Evolutionary conservation across 53 echinoderm and acorn worm species (phyloP), one percentile per base, ranked within the genome.

Genomic region (Paracentrotus lividus): DNA sequence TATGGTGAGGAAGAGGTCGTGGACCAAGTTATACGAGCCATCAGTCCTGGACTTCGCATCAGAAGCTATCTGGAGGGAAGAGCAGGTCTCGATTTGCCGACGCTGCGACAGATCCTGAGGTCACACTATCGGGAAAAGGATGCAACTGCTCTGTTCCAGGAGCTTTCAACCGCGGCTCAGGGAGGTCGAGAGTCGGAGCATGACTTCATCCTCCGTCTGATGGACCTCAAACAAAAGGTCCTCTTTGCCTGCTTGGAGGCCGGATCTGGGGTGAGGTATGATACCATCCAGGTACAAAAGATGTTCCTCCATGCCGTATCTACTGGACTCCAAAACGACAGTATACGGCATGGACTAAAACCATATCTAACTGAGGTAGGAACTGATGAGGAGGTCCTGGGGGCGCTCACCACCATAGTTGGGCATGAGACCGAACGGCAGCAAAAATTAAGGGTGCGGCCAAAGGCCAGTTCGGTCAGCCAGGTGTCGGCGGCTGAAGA

Each of bases 191-290:
- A 97, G 85, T 88, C 90, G 29, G 60, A 93, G 0, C 96, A 96
- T 43, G 93, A 96, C 6, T 96, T 97, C 56, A 59, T 96, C 1
- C 64, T 95, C 8, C 16, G 96, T 42, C 66, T 85, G 7, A 94
- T 97, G 91, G 95, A 95, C 67, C 47, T 97, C 15, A 85, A 88
- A 14, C 97, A 97, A 75, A 94, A 94, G 78, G 26, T 86, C 9
- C 52, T 86, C 4, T 55, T 13, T 55, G 55, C 8, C 55, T 90
- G 36, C 65, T 40, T 38, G 26, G 60, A 60, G n/a, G 59, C 59
- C n/a, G 65, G 65, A 9, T 38, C 29, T 24, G 90, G n/a, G 90
- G 29, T 94, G 18, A 45, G 91, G 56, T 97, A 94, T 57, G 66
- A 88, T 10, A 38, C 42, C 0, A 42, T 67, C 7, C 94, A 91